A percentile compares a stretch with the other conserved stretches of the same genome.
Conservation (phyloP, 2,113 vertebrate genomes). For the Eurypyga helias region DNA sequence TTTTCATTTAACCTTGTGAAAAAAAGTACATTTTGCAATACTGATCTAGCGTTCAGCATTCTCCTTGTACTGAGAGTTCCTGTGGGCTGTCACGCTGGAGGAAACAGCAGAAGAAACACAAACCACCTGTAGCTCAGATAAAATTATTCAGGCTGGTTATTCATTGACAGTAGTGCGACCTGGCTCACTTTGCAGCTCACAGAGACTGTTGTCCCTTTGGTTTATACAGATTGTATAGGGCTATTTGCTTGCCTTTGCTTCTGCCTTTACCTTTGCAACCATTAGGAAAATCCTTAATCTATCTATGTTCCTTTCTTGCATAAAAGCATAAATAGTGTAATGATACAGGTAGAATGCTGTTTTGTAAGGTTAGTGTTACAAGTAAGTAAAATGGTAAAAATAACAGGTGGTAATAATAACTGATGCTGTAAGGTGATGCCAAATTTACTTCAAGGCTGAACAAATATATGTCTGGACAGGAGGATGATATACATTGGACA, state of each 20-base stretch:
- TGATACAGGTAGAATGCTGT: neutral
- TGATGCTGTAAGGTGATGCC: neutral
- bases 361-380: neutral
- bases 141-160: neutral
- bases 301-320: neutral
- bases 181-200: neutral
- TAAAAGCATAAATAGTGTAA: neutral
- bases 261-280: neutral
- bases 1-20: constrained; percentile 36
- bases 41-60: neutral
- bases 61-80: neutral
- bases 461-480: neutral
- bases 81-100: neutral
- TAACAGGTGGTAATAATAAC: neutral
- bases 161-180: neutral
- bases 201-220: neutral
- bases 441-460: neutral
- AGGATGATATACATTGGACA: neutral
- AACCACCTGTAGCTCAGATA: neutral
- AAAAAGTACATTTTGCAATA: neutral
- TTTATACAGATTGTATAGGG: neutral
- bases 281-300: neutral
- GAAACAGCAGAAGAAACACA: neutral
- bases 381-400: neutral
- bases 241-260: neutral